Evolutionary conservation across 2,797 vertebrate genomes (phyloP), one percentile per base, ranked within the genome.

Genomic region (Tolypeutes matacus): DNA sequence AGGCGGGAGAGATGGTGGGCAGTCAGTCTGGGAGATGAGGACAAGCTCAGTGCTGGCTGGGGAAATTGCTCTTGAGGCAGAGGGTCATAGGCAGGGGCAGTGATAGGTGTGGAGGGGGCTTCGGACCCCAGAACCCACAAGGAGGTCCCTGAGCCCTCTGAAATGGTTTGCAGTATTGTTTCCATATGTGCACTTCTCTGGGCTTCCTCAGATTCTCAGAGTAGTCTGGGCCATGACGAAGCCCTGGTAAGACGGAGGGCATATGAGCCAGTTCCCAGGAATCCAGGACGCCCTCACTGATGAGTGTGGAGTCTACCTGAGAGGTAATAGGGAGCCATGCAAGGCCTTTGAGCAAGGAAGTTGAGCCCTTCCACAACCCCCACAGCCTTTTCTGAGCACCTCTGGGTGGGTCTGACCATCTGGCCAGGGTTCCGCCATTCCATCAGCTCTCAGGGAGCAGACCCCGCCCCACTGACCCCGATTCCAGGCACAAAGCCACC

Each of bases 1-100:
- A 1, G 3, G 25, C 0, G 9, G 18, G 69, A 73, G 51, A 56
- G 39, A 5, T 2, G 10, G 17, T 0, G 0, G 27, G 70, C 39
- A 6, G 69, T 10, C 8, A 13, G 75, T 13, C 36, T 14, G 42
- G 69, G 49, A 3, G n/a, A 9, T 2, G 73, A 51, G 34, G 75
- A 34, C 29, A 8, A 34, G 69, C 76, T 76, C 6, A 2, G 27
- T 2, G 56, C 58, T 56, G 60, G 12, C 3, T 4, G 21, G 62
- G 7, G 36, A 64, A 72, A 21, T 5, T 21, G 17, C 39, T 64
- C 5, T 10, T 1, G 11, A 15, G 9, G 20, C 23, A 3, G 21
- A 46, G 9, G 14, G 36, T 27, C 2, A 0, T 7, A 25, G 25
- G 31, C 42, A 17, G 12, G 13, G 29, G 42, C 13, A 13, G 49